Percentiles rank a stretch among this genome's conserved stretches.
These are phyloP conservation scores for Apamea crenata DNA, from an alignment of 2,888 invertebrate species.

Conservation along the genomic window DNA sequence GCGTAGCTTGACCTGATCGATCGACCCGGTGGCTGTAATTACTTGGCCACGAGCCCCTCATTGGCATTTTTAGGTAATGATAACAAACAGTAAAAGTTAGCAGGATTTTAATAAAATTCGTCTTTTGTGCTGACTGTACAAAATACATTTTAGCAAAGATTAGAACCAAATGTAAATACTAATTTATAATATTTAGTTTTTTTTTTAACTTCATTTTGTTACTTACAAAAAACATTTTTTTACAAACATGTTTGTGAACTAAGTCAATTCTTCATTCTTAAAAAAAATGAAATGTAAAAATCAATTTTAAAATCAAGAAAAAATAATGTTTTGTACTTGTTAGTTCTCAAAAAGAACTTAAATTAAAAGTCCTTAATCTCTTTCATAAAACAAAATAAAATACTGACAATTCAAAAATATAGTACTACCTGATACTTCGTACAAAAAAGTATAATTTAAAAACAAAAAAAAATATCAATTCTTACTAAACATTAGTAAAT, in stretches of 20 bases:
- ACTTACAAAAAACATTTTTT: neutral
- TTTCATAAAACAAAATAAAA: neutral
- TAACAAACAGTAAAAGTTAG: slow-evolving; percentile 15
- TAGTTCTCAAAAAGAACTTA: neutral
- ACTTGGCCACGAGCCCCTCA: neutral
- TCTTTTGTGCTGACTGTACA: neutral
- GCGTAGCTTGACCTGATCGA: too few species aligned
- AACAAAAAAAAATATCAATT: neutral
- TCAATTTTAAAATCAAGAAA: neutral
- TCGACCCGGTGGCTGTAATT: neutral
- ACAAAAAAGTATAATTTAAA: neutral
- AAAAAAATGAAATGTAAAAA: neutral
- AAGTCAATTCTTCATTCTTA: neutral
- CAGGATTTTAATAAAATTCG: slow-evolving; percentile 11
- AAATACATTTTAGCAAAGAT: slow-evolving; percentile 12
- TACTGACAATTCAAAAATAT: neutral
- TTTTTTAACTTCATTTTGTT: neutral
- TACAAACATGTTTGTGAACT: neutral
- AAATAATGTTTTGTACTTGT: neutral
- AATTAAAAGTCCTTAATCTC: neutral
- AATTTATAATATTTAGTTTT: neutral
- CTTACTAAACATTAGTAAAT: neutral
- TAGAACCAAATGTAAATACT: neutral
- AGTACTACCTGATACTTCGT: neutral
- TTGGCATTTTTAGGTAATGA: neutral